phyloP scores from a whole-genome alignment of 2,888 invertebrate species.

The Hirtodrosophila trivittata region DNA sequence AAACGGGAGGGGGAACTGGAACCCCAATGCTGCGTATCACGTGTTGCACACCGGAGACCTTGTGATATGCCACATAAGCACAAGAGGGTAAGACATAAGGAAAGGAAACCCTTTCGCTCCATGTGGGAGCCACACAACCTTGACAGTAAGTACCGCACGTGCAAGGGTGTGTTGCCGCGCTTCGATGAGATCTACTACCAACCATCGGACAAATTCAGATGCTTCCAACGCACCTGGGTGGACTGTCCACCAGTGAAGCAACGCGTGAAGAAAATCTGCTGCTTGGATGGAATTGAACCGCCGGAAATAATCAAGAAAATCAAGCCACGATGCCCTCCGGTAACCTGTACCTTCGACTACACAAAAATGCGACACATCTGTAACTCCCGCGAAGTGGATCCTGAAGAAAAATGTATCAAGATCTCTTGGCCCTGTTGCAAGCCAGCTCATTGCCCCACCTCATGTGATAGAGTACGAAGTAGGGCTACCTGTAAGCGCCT shows the following conservation, averaged over 20 bases:
- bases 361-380: conserved; percentile 32
- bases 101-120: conserved; percentile 42
- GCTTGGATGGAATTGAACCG: conserved; percentile 40
- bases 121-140: conserved; percentile 57
- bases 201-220: conserved; percentile 41
- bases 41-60: conserved; percentile 8
- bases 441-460: conserved; percentile 21
- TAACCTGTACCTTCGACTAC: conserved; percentile 39
- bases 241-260: conserved; percentile 54
- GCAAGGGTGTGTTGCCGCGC: conserved; percentile 47
- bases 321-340: conserved; percentile 10
- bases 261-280: conserved; percentile 55
- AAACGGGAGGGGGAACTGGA: not conserved
- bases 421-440: conserved; percentile 54
- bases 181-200: conserved; percentile 57
- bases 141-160: conserved; percentile 3
- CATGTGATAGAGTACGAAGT: rapidly evolving
- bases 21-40: conserved; percentile 39
- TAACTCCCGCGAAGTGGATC: not conserved
- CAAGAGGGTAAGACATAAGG: too few relatives aligned
- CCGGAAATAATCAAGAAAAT: conserved; percentile 46
- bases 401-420: conserved; percentile 24
- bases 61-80: not conserved
- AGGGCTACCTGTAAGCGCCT: conserved; percentile 34
- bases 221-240: conserved; percentile 72